Evolutionary conservation across 2,797 vertebrate species (phyloP).

Genomic region (Phrynocephalus guinanensis): DNA sequence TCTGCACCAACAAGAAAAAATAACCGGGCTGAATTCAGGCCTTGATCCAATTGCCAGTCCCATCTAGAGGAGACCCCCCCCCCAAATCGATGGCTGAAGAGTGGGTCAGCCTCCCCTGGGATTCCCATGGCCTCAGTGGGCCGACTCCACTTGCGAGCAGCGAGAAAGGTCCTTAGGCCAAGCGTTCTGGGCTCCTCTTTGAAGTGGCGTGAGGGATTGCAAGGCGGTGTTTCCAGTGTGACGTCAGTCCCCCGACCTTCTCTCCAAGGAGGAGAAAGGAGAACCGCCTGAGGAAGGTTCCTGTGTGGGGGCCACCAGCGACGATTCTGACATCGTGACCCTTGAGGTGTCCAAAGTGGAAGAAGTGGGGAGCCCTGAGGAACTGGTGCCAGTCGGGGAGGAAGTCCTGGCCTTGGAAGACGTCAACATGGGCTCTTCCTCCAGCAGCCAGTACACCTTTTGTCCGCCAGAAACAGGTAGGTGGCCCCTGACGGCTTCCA

Average conservation of each 20-base stretch:
- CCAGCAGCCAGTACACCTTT: constrained; percentile 95
- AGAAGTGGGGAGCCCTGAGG: constrained; percentile 78
- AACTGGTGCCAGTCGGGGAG: constrained; percentile 66
- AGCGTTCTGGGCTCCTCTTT: constrained; percentile 5
- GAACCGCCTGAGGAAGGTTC: constrained; percentile 76
- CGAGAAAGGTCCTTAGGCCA: too few relatives aligned
- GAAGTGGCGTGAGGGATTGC: neutral
- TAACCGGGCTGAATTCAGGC: too few relatives aligned
- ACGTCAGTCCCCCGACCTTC: neutral
- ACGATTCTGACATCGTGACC: constrained; percentile 96
- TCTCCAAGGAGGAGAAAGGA: constrained; percentile 72
- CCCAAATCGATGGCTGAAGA: too few relatives aligned
- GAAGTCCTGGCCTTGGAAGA: constrained; percentile 74
- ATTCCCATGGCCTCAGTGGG: too few relatives aligned
- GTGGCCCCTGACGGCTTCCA: neutral
- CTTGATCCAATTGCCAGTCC: too few relatives aligned
- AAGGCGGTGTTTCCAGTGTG: neutral
- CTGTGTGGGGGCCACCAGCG: constrained; percentile 85
- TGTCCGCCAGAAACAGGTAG: constrained; percentile 85
- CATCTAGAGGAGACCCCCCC: too few relatives aligned
- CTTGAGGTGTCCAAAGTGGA: constrained; percentile 85
- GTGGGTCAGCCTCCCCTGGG: too few relatives aligned
- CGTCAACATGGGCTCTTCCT: constrained; percentile 91
- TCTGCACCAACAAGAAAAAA: neutral
- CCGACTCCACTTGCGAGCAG: too few relatives aligned